Base-by-base conservation (phyloP, 2,888 invertebrate species). In the Mesochorus sp. region DNA sequence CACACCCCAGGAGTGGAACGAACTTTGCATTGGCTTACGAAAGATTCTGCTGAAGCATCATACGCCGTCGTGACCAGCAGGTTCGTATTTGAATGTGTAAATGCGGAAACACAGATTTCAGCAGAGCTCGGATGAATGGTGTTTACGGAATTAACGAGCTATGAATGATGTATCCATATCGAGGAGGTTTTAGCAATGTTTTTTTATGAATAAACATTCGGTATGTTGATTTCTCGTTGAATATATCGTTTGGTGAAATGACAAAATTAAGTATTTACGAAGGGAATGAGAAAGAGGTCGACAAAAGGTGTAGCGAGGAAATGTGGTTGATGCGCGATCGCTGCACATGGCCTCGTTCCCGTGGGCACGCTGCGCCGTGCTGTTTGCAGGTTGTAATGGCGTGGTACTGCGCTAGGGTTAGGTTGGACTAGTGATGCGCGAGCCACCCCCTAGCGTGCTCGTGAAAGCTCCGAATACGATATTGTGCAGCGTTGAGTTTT, bases 341-440 rank as follows among this genome's bases (percentile, higher is more conserved):
- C 80, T 86, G 85, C 87, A 87, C 87, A 87, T 87, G 87, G 86
- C 87, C 86, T 82, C 82, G 84, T 83, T 87, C 84, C 83, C 81
- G 84, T 85, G 84, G 84, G 82, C 85, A 80, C 68, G 76, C 73
- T 42, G 81, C 51, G 70, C 73, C 47, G 81, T 57, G 70, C 70
- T 61, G 81, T 80, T 80, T 85, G 84, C 84, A 82, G 84, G 80
- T 82, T 85, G 84, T 83, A 85, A 70, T 82, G 81, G 61, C 49
- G 76, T 66, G 72, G 47, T 62, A 66, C 61, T 66, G 80, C 80
- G 17, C n/a, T 12, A 31, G 76, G 80, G 76, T 82, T 79, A 83
- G 84, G 82, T 82, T 85, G 81, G 84, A 81, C 59, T 24, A 37
- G 70, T 37, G 67, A 79, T 73, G 61, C 67, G 62, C 64, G 74